These are phyloP conservation scores for Poecile montanus DNA, from an alignment of 2,797 vertebrate genomes.

Conservation along the genomic window DNA sequence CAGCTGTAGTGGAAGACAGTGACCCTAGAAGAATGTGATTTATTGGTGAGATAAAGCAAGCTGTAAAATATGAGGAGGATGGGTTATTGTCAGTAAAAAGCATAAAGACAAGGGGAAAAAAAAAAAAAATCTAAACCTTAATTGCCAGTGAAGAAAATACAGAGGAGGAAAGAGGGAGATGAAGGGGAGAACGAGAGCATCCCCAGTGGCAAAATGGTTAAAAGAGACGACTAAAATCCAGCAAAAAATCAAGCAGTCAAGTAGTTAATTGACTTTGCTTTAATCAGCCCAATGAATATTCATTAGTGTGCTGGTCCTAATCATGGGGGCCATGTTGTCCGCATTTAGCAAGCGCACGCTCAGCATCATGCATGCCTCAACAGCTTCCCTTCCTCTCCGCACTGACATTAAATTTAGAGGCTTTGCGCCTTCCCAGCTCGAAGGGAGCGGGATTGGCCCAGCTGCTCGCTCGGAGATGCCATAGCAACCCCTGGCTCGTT, in stretches of 20 bases:
- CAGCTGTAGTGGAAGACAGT: background rate
- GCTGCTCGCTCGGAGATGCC: conserved; percentile 93
- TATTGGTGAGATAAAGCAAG: conserved; percentile 7
- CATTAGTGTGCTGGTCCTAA: conserved; percentile 77
- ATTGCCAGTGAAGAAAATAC: background rate
- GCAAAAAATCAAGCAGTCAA: conserved; percentile 76
- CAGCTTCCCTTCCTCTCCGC: conserved; percentile 83
- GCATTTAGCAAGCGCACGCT: conserved; percentile 73
- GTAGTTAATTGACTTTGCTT: conserved; percentile 82
- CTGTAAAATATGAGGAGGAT: background rate
- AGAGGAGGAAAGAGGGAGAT: conserved; percentile 30
- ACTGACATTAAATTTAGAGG: conserved; percentile 86
- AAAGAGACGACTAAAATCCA: conserved; percentile 64
- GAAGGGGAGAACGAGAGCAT: conserved; percentile 36
- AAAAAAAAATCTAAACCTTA: background rate
- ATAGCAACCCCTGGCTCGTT: conserved; percentile 97
- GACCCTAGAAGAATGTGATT: background rate
- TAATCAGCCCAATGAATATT: conserved; percentile 83
- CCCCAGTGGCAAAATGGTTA: conserved; percentile 65
- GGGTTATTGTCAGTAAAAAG: conserved; percentile 32
- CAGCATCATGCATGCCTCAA: conserved; percentile 81
- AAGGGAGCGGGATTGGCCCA: conserved; percentile 94
- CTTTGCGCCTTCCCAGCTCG: conserved; percentile 86
- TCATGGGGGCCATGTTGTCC: conserved; percentile 75
- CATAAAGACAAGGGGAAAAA: background rate